phyloP scores from a whole-genome alignment of 2,113 vertebrate species.

The Bubo scandiacus region DNA sequence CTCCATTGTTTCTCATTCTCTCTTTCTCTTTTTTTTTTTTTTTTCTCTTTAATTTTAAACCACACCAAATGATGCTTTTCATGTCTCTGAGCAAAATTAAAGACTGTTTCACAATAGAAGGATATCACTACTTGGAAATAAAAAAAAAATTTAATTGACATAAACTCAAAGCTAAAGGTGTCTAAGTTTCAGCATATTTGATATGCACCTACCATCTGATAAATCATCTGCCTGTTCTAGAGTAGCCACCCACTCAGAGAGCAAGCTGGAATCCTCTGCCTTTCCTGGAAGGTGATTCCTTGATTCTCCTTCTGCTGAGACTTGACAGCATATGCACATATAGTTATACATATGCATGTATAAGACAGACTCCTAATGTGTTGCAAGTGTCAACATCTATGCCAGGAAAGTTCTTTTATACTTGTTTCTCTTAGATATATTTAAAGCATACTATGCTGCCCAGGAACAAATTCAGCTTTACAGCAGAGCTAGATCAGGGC shows the following conservation, averaged over 20 bases:
- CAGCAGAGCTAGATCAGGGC: not conserved
- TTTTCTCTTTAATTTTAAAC: not conserved
- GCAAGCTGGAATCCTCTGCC: not conserved
- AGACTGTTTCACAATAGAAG: not conserved
- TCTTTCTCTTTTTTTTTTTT: not conserved
- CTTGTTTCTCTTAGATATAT: not conserved
- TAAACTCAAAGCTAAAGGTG: not conserved
- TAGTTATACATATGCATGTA: not conserved
- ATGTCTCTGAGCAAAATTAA: not conserved
- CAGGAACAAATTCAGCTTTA: not conserved
- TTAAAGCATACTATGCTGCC: not conserved
- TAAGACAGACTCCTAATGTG: not conserved
- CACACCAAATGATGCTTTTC: not conserved
- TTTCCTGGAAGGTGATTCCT: conserved; percentile 40
- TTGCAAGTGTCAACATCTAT: not conserved
- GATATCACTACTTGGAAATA: not conserved
- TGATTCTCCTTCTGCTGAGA: conserved; percentile 13
- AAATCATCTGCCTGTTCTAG: not conserved
- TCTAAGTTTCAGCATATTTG: not conserved
- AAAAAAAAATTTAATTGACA: not conserved
- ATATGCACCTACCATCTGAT: not conserved
- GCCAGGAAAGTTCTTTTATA: not conserved
- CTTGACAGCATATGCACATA: not conserved
- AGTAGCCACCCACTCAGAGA: not conserved
- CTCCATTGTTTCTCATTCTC: not conserved